phyloP scores from a whole-genome alignment of 30 jellyfish, hydroid and myxozoan genomes.

The Cassiopea xamachana region DNA sequence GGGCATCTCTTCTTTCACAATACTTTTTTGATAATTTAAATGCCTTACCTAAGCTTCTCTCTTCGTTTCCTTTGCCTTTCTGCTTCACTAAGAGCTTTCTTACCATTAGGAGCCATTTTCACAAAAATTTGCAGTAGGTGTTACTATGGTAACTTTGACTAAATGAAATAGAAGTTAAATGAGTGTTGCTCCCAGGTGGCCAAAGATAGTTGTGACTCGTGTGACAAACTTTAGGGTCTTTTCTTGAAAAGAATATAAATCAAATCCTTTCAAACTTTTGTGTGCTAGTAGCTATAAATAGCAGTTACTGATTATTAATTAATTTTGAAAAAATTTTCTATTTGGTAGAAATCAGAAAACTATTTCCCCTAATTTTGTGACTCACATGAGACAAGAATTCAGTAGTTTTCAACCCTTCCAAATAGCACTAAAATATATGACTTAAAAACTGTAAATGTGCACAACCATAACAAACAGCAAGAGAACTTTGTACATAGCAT shows the following conservation, averaged over 20 bases:
- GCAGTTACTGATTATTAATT: background rate
- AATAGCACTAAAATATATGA: background rate
- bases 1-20: background rate
- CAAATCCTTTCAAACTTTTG: background rate
- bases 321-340: background rate
- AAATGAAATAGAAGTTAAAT: background rate
- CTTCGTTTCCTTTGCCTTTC: constrained; percentile 64
- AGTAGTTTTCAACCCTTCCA: background rate
- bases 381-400: constrained; percentile 15
- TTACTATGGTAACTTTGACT: constrained; percentile 15
- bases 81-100: constrained; percentile 22
- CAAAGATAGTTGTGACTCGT: constrained; percentile 14
- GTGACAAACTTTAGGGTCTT: constrained; percentile 28
- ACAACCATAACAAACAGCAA: background rate
- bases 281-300: constrained; percentile 9
- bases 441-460: background rate
- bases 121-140: background rate
- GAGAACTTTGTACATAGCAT: background rate
- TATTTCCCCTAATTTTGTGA: background rate
- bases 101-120: background rate
- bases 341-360: background rate
- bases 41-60: constrained; percentile 41
- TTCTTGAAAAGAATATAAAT: background rate
- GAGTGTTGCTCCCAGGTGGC: background rate
- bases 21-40: constrained; percentile 5